Evolutionary conservation across 1,140 invertebrate species (phyloP), one percentile per base, ranked within the genome.

Genomic region (Cydia amplana): DNA sequence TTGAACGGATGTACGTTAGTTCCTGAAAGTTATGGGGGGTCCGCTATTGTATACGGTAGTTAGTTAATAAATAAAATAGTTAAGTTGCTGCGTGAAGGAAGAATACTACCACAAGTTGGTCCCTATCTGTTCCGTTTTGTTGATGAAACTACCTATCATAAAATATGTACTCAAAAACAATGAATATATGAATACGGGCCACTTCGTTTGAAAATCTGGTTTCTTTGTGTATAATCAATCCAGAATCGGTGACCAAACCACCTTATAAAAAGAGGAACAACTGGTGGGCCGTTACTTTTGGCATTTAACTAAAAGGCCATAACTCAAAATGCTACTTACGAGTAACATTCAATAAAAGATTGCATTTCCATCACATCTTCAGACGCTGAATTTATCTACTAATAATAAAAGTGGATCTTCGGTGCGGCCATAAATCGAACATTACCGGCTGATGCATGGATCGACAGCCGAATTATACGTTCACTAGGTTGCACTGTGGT

Each of bases 1-100:
- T 12, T 32, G 14, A 23, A 55, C 16, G 79, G 81, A 79, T 60
- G 79, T 80, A 76, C 75, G 79, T 80, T 79, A 80, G 81, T 81
- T 79, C 32, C 51, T 64, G 75, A 67, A 60, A 51, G 64, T 67
- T 64, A 75, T 75, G 64, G 76, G 2, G 72, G 75, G 43, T 60
- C 55, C 73, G 73, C 77, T 77, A 75, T 80, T 80, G 81, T 82
- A 12, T 51, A 40, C 36, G 7, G 16, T 18, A 51, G 2, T 60
- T 60, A 60, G 51, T 23, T 75, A 77, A 7, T 18, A 51, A 51
- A 60, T 60, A 60, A 55, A 55, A 60, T 60, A 60, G 55, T 23
- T 9, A 4, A 51, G 14, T 51, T n/a, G 12, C 49, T 55, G 7
- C 16, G 16, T 18, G n/a, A 18, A 18, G 5, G n/a, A 18, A 18